Conservation (phyloP, 2,888 invertebrate genomes). For the Melieria picta region DNA sequence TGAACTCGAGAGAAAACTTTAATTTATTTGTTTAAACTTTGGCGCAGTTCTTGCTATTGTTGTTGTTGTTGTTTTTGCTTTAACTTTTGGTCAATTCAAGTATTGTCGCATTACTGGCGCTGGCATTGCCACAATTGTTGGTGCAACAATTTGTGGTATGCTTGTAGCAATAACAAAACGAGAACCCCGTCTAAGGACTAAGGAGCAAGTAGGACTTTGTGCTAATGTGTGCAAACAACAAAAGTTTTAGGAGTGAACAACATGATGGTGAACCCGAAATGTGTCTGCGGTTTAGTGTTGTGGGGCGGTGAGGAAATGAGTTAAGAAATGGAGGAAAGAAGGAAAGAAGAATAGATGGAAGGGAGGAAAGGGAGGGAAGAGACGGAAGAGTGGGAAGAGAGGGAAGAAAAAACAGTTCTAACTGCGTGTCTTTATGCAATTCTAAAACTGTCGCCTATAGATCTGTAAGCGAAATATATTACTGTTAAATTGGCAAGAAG, state of each 20-base stretch:
- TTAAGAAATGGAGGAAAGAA: too few species aligned
- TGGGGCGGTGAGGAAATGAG: too few species aligned
- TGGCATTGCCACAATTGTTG: not conserved
- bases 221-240: not conserved
- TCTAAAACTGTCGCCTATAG: not conserved
- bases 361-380: not conserved
- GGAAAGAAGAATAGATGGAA: not conserved
- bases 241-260: too few species aligned
- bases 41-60: not conserved
- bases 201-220: not conserved
- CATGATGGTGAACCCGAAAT: not conserved
- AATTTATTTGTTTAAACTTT: constrained; percentile 5
- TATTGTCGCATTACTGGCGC: not conserved
- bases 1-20: not conserved
- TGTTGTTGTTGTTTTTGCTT: constrained; percentile 17
- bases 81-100: not conserved
- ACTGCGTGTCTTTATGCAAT: not conserved
- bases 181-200: too few species aligned
- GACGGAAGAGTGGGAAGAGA: not conserved
- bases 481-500: too few species aligned
- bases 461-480: too few species aligned
- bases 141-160: not conserved
- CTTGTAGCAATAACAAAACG: too few species aligned
- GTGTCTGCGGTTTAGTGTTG: not conserved
- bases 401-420: not conserved